A percentile compares a stretch with the other conserved stretches of the same genome.
phyloP scores from a whole-genome alignment of 1,140 invertebrate genomes.

The Nasonia longicornis region DNA sequence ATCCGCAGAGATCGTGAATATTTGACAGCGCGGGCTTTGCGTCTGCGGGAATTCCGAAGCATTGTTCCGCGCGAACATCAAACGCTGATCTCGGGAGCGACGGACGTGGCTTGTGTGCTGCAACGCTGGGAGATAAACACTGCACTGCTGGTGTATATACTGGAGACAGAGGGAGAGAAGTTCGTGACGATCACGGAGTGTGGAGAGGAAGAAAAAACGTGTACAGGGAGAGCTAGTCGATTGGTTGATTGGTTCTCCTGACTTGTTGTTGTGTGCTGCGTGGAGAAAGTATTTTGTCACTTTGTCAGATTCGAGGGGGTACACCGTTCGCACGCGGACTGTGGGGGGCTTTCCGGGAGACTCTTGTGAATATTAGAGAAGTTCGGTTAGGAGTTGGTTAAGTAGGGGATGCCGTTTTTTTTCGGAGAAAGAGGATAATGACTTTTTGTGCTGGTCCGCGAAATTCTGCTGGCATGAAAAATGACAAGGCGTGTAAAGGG shows the following conservation, averaged over 20 bases:
- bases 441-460: not conserved
- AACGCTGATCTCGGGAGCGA: not conserved
- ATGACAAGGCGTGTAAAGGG: not conserved
- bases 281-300: not conserved
- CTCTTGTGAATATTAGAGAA: not conserved
- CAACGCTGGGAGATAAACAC: not conserved
- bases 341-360: not conserved
- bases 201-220: not conserved
- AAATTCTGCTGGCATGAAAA: not conserved
- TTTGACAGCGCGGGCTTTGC: not conserved
- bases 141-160: not conserved
- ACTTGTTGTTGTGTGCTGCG: not conserved
- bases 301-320: not conserved
- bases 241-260: not conserved
- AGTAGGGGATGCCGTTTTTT: not conserved
- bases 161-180: not conserved
- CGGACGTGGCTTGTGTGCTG: not conserved
- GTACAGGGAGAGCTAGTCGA: not conserved
- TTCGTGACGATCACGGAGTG: no score
- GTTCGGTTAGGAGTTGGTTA: not conserved
- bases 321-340: not conserved
- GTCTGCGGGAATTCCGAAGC: conserved; percentile 16
- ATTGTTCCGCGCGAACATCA: conserved; percentile 25
- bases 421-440: not conserved
- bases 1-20: conserved; percentile 25